A percentile compares a stretch with the other conserved stretches of the same genome.
Evolutionary conservation across 2,888 invertebrate genomes (phyloP).

Genomic region (Acanthosepion esculentum): DNA sequence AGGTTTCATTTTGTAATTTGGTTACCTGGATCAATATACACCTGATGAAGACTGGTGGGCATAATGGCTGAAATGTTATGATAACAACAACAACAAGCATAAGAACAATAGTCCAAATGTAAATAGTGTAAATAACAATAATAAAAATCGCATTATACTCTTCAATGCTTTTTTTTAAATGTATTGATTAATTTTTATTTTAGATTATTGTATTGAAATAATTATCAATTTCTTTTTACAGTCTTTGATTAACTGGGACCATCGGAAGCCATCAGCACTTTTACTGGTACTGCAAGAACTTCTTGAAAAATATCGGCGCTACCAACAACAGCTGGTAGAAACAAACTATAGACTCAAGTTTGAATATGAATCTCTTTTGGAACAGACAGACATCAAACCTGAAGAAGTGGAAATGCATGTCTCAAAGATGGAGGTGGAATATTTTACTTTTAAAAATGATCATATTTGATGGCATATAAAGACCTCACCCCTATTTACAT

Average conservation of each 20-base stretch:
- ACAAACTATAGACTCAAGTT: conserved; percentile 78
- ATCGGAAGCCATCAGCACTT: conserved; percentile 79
- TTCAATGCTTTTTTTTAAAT: not conserved
- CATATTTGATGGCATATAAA: too few species aligned
- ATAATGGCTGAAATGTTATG: too few species aligned
- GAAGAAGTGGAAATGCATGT: conserved; percentile 82
- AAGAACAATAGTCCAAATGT: too few species aligned
- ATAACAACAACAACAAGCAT: too few species aligned
- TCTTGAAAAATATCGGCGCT: conserved; percentile 79
- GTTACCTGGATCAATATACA: too few species aligned
- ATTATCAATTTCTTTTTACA: conserved; percentile 55
- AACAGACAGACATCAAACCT: conserved; percentile 77
- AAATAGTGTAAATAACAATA: too few species aligned
- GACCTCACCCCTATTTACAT: too few species aligned
- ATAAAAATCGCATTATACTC: too few species aligned
- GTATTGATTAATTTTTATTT: not conserved
- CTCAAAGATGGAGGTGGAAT: conserved; percentile 62
- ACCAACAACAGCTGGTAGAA: conserved; percentile 77
- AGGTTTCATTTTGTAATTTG: too few species aligned
- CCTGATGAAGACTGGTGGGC: too few species aligned
- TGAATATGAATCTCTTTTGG: conserved; percentile 81
- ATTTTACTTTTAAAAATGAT: not conserved
- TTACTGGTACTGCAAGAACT: conserved; percentile 81
- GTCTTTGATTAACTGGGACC: conserved; percentile 80
- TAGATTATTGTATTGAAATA: not conserved